A percentile compares a stretch with the other conserved stretches of the same genome.
phyloP scores from a whole-genome alignment of 1,140 invertebrate species.

The Apis mellifera region DNA sequence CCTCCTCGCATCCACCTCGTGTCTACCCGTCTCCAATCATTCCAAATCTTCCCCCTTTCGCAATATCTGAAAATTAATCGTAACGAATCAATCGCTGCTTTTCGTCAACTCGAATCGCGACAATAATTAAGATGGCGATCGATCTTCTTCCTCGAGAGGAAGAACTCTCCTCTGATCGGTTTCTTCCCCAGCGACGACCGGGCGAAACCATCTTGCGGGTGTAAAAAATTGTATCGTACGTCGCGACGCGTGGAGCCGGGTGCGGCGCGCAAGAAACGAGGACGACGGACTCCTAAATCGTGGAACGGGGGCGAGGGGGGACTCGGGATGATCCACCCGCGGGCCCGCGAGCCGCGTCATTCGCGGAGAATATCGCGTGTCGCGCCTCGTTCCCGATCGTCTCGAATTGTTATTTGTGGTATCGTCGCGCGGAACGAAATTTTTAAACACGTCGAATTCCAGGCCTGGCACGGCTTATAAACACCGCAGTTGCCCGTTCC shows the following conservation, averaged over 20 bases:
- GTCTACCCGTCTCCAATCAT: too few species aligned
- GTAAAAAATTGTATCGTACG: slow-evolving; percentile 50
- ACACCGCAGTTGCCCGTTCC: slow-evolving; percentile 49
- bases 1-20: too few species aligned
- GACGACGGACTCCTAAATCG: slow-evolving; percentile 53
- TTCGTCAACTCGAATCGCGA: too few species aligned
- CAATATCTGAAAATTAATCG: too few species aligned
- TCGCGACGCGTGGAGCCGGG: slow-evolving; percentile 35
- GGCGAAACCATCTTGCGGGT: not conserved
- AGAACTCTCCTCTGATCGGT: too few species aligned
- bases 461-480: slow-evolving; percentile 69
- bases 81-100: too few species aligned
- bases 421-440: slow-evolving; percentile 55
- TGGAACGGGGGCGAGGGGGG: not conserved
- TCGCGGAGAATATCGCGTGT: slow-evolving; percentile 68
- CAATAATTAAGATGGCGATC: too few species aligned
- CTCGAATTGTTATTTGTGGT: slow-evolving; percentile 72
- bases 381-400: slow-evolving; percentile 56
- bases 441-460: slow-evolving; percentile 79
- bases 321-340: slow-evolving; percentile 45
- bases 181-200: not conserved
- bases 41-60: too few species aligned
- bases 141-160: too few species aligned
- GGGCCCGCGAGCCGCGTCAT: slow-evolving; percentile 54
- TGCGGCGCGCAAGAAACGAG: slow-evolving; percentile 39